Evolutionary conservation across 2,797 vertebrate genomes (phyloP), one percentile per base, ranked within the genome.

Genomic region (Spinibarbus caldwelli): DNA sequence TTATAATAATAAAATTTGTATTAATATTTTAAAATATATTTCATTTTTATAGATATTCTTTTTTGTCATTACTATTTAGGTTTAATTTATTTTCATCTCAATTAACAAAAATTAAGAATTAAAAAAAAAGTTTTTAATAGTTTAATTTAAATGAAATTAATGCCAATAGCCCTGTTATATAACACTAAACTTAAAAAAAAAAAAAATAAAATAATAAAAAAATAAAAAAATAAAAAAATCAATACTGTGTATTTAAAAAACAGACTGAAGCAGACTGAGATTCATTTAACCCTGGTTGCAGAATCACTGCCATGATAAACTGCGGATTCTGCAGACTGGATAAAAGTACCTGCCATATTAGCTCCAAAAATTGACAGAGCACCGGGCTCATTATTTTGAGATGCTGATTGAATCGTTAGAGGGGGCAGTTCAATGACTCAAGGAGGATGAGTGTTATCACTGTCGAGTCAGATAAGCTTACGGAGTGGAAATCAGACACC

Each of bases 401-500:
- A 77, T 73, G 26, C 71, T 88, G 82, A 81, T 87, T 77, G 77
- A 80, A 85, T 87, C 31, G n/a, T 52, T 64, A 81, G 83, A 83
- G 31, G 81, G 70, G 83, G 76, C 70, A 88, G 85, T 59, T 89
- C 59, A 72, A 81, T 87, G 83, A 81, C 68, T 57, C 43, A 49
- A 41, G 54, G 57, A 84, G 59, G 77, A 87, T 84, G 80, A 86
- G 83, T 85, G 77, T 75, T 73, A 85, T 85, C 80, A 85, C 70
- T 83, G 79, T 86, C 45, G 41, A 76, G 57, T 85, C 82, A 73
- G 83, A 89, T 87, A 67, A 64, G 68, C 79, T 88, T 79, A 80
- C 54, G 26, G 59, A 85, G 72, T 80, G 64, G 81, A 88, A 83
- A 83, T 78, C 80, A 85, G 83, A 85, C 87, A 76, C 10, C 17